Conservation (phyloP, 1,140 invertebrate species). For the Acromyrmex charruanus region DNA sequence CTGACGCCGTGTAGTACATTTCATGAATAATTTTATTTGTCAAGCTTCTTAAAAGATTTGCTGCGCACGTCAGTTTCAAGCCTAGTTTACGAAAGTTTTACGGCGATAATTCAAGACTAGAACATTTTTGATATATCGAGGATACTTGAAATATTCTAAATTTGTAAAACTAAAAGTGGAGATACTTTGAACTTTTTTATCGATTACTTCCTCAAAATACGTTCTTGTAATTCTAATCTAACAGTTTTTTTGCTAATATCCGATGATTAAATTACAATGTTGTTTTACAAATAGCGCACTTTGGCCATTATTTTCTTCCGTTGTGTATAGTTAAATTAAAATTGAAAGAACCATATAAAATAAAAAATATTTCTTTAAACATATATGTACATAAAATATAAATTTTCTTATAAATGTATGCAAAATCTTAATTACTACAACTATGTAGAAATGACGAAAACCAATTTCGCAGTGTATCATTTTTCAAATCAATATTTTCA, state of each 20-base stretch:
- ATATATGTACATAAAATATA: neutral
- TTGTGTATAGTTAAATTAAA: neutral
- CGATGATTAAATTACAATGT: neutral
- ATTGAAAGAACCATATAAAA: neutral
- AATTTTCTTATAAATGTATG: neutral
- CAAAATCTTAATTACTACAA: constrained; percentile 12
- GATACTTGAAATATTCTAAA: constrained; percentile 29
- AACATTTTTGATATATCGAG: constrained; percentile 24
- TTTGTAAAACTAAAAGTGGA: constrained; percentile 36
- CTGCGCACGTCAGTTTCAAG: constrained; percentile 31
- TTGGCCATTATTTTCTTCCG: neutral
- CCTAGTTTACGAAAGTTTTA: constrained; percentile 41
- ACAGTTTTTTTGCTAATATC: constrained; percentile 4
- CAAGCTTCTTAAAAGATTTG: constrained; percentile 56
- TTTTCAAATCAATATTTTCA: constrained; percentile 12
- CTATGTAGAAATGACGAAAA: neutral
- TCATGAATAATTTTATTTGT: constrained; percentile 63
- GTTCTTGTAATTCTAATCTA: constrained; percentile 35
- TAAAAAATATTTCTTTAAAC: neutral
- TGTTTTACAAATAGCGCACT: neutral
- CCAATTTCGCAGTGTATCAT: neutral
- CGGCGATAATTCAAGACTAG: constrained; percentile 22
- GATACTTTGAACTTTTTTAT: constrained; percentile 26
- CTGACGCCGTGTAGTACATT: constrained; percentile 42
- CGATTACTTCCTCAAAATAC: constrained; percentile 16